phyloP scores from a whole-genome alignment of 2,797 vertebrate species.

The Hemitrygon akajei region DNA sequence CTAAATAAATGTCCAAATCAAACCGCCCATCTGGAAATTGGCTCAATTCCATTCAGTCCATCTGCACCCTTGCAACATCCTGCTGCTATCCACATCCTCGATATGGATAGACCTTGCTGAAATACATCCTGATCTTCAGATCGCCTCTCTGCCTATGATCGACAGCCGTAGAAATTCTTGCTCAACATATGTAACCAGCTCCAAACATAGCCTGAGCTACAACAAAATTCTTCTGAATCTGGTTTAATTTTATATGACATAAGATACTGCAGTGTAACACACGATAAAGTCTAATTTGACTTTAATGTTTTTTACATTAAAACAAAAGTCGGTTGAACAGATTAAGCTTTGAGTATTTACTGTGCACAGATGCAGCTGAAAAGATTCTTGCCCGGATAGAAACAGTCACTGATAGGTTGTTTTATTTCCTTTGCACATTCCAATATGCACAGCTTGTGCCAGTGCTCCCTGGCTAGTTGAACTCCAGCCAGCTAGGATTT shows the following conservation, averaged over 20 bases:
- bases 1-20: too few relatives aligned
- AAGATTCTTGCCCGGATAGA: conserved; percentile 24
- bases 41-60: too few relatives aligned
- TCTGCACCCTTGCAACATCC: too few relatives aligned
- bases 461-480: conserved; percentile 15
- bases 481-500: conserved; percentile 34
- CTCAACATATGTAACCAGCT: background rate
- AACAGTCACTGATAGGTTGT: conserved; percentile 31
- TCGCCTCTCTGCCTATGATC: too few relatives aligned
- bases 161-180: background rate
- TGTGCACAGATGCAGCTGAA: conserved; percentile 32
- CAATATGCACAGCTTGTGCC: conserved; percentile 35
- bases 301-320: background rate
- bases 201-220: background rate
- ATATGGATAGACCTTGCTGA: too few relatives aligned
- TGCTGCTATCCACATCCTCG: too few relatives aligned
- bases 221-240: background rate
- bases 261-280: too few relatives aligned
- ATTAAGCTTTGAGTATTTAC: conserved; percentile 35
- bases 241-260: background rate
- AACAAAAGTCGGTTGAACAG: background rate
- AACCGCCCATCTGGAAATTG: too few relatives aligned
- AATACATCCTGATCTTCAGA: too few relatives aligned
- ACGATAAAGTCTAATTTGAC: background rate
- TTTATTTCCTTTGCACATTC: conserved; percentile 37